Percentiles rank a stretch among this genome's conserved stretches.
These are phyloP conservation scores for Hyposmocoma kahamanoa DNA, from an alignment of 1,140 invertebrate genomes.

Conservation along the genomic window DNA sequence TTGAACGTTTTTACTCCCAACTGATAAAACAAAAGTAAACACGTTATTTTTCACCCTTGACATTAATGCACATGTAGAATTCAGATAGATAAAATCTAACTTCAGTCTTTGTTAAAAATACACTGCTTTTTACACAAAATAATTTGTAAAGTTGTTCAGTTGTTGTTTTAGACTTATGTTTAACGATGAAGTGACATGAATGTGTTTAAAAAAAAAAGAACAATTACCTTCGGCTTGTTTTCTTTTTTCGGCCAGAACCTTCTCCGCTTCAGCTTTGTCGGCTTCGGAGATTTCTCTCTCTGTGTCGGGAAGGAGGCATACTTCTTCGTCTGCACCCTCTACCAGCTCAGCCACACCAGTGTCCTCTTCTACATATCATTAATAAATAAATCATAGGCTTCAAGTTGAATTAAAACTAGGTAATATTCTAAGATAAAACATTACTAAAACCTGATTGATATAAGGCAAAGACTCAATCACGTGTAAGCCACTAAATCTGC, in stretches of 20 bases:
- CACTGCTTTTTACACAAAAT: no score
- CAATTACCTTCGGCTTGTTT: constrained; percentile 40
- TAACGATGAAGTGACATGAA: no score
- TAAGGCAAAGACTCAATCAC: not conserved
- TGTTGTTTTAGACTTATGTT: no score
- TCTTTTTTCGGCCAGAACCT: constrained; percentile 71
- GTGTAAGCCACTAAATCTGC: not conserved
- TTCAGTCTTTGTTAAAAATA: no score
- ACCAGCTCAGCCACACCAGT: constrained; percentile 29
- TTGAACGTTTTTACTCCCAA: no score
- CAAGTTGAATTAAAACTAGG: not conserved
- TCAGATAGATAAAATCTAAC: no score
- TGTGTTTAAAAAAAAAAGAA: no score
- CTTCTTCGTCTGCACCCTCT: constrained; percentile 74
- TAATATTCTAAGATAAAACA: not conserved
- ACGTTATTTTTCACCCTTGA: no score
- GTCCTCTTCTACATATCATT: constrained; percentile 28
- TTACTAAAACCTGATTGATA: not conserved
- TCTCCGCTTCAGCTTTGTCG: constrained; percentile 75
- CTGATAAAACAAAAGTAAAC: no score
- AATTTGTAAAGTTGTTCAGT: no score
- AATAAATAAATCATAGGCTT: not conserved
- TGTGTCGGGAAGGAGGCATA: constrained; percentile 75
- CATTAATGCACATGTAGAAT: no score
- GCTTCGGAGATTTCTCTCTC: constrained; percentile 77